These are phyloP conservation scores for Podargus strigoides DNA, from an alignment of 2,797 vertebrate genomes.

Conservation along the genomic window DNA sequence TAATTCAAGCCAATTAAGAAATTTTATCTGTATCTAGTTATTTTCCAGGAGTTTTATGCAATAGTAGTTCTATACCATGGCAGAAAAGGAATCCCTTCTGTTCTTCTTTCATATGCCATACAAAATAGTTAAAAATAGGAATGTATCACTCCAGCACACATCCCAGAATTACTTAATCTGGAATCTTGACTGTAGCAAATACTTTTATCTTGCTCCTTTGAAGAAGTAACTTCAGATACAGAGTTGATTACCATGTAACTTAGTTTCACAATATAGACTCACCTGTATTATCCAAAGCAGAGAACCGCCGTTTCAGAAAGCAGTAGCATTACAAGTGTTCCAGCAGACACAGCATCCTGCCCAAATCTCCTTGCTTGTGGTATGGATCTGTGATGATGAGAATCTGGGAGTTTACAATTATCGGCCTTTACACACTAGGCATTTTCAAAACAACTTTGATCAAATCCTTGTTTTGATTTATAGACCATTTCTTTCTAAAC, in stretches of 20 bases:
- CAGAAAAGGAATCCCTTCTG: background rate
- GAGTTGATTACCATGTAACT: background rate
- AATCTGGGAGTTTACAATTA: background rate
- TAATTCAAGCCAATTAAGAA: background rate
- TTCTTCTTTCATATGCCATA: background rate
- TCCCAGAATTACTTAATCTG: background rate
- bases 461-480: background rate
- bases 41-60: background rate
- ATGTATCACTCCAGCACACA: background rate
- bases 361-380: background rate
- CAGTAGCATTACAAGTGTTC: background rate
- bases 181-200: background rate
- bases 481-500: background rate
- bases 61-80: background rate
- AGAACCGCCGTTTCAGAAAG: background rate
- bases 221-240: background rate
- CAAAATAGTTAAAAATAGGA: background rate
- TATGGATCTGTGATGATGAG: background rate
- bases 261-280: background rate
- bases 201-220: background rate
- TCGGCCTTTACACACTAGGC: background rate
- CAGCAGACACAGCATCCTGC: background rate
- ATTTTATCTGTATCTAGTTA: background rate
- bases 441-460: background rate
- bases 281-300: background rate